Percentiles rank a stretch among this genome's conserved stretches.
Evolutionary conservation across 2,888 invertebrate species (phyloP).

Genomic region (Mactromeris polynyma): DNA sequence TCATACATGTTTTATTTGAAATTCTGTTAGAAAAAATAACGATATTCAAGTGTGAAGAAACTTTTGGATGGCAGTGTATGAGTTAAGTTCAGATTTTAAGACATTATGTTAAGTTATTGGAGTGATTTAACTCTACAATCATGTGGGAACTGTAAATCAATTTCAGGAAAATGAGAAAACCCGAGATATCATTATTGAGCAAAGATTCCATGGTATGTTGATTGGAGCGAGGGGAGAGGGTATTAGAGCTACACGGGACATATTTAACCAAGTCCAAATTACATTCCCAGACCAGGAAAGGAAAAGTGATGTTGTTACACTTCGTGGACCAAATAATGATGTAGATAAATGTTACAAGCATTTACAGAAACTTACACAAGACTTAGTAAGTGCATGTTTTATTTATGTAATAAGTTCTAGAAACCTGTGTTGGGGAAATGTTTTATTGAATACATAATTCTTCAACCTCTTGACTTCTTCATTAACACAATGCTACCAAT

Average conservation of each 20-base stretch:
- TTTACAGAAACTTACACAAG: conserved; percentile 94
- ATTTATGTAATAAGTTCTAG: background rate
- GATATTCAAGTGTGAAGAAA: too few species aligned
- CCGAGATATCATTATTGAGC: conserved; percentile 97
- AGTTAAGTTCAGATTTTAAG: too few species aligned
- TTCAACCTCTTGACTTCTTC: too few species aligned
- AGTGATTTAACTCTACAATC: background rate
- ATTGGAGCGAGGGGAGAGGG: conserved; percentile 98
- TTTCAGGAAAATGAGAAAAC: conserved; percentile 95
- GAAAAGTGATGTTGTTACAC: conserved; percentile 96
- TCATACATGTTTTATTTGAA: too few species aligned
- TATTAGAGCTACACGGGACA: conserved; percentile 96
- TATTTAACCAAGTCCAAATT: conserved; percentile 92
- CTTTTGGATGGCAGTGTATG: too few species aligned
- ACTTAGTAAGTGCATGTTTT: conserved; percentile 91
- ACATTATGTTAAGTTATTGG: background rate
- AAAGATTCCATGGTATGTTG: conserved; percentile 96
- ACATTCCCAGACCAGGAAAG: conserved; percentile 94
- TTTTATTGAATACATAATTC: too few species aligned
- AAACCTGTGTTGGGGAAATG: too few species aligned
- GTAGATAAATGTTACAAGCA: conserved; percentile 97
- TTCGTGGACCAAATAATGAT: conserved; percentile 98
- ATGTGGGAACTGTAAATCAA: background rate
- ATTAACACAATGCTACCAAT: too few species aligned
- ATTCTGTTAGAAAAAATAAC: too few species aligned